Conservation (phyloP, 1,140 invertebrate species). For the Andricus grossulariae region DNA sequence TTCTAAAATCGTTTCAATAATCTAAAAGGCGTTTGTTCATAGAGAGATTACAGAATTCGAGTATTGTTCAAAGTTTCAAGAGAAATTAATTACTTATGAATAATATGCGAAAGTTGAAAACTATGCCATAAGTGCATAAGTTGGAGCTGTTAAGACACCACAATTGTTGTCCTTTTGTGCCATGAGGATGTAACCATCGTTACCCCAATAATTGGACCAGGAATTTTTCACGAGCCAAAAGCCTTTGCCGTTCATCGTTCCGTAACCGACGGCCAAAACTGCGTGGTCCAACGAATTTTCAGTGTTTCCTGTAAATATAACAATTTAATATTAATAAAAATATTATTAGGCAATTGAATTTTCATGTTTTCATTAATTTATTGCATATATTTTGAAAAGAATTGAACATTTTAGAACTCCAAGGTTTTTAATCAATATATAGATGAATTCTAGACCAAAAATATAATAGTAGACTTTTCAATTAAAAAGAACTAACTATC, state of each 20-base stretch:
- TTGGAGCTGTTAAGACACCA: constrained; percentile 90
- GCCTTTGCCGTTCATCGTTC: constrained; percentile 85
- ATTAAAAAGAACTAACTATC: too few species aligned
- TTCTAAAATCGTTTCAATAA: too few species aligned
- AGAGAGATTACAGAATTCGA: too few species aligned
- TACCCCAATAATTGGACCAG: constrained; percentile 97
- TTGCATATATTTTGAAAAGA: too few species aligned
- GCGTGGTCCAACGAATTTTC: constrained; percentile 90
- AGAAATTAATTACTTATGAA: too few species aligned
- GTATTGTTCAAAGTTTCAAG: too few species aligned
- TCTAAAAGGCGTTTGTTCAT: too few species aligned
- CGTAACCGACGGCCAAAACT: constrained; percentile 95
- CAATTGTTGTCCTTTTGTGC: constrained; percentile 92
- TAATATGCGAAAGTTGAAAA: neutral
- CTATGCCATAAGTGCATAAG: constrained; percentile 84
- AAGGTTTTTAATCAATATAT: too few species aligned
- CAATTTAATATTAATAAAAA: constrained; percentile 38
- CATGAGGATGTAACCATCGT: constrained; percentile 95
- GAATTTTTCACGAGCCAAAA: constrained; percentile 98
- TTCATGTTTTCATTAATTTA: too few species aligned
- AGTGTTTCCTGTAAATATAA: constrained; percentile 79
- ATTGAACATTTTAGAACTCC: too few species aligned
- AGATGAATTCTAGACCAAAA: too few species aligned
- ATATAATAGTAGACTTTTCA: too few species aligned
- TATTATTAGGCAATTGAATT: neutral